These are phyloP conservation scores for Euzophera pinguis DNA, from an alignment of 2,888 invertebrate species.

Conservation along the genomic window DNA sequence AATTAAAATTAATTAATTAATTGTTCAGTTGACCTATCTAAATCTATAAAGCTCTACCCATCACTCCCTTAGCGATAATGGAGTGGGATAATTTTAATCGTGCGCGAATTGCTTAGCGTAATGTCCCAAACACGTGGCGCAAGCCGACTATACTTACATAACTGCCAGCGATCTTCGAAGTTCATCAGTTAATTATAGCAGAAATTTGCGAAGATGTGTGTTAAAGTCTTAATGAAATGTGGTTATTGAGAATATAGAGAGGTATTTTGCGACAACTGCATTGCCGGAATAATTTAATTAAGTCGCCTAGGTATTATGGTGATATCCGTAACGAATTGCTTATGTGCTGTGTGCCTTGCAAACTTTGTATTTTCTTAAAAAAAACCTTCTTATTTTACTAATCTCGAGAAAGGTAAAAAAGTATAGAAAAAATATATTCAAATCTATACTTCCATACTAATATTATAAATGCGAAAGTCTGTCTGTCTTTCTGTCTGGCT, in stretches of 20 bases:
- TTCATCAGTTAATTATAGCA: conserved; percentile 7
- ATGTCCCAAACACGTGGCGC: conserved; percentile 67
- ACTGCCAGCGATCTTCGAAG: conserved; percentile 25
- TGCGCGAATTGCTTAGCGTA: conserved; percentile 68
- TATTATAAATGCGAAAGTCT: too few relatives aligned
- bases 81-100: conserved; percentile 77
- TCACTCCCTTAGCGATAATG: conserved; percentile 68
- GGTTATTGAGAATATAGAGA: neutral
- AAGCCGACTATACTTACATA: conserved; percentile 36
- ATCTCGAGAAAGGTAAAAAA: too few relatives aligned
- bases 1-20: neutral
- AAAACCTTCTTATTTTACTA: too few relatives aligned
- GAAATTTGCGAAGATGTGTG: neutral
- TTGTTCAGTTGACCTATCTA: conserved; percentile 24
- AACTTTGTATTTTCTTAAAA: too few relatives aligned
- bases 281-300: neutral
- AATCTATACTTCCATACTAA: too few relatives aligned
- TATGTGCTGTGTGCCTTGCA: too few relatives aligned
- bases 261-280: neutral
- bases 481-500: too few relatives aligned
- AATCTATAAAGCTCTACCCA: conserved; percentile 33
- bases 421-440: too few relatives aligned
- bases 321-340: too few relatives aligned
- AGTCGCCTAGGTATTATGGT: neutral
- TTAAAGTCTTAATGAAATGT: conserved; percentile 6